phyloP scores from a whole-genome alignment of 2,888 invertebrate genomes.

The Gnatocerus cornutus region DNA sequence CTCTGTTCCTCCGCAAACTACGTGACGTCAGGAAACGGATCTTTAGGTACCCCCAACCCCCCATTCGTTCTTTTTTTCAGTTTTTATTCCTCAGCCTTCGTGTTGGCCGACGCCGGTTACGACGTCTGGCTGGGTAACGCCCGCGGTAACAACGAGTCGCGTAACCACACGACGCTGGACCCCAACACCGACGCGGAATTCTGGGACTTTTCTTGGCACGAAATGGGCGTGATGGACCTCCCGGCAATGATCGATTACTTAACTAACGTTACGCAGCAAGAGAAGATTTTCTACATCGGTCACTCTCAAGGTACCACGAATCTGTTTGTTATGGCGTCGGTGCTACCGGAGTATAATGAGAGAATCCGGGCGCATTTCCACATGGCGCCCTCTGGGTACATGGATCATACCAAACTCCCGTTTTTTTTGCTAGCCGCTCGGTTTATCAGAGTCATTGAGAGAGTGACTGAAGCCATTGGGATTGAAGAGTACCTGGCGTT shows the following conservation, averaged over 20 bases:
- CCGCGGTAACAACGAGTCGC: constrained; percentile 59
- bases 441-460: constrained; percentile 52
- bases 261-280: constrained; percentile 74
- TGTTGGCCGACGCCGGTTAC: constrained; percentile 63
- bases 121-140: constrained; percentile 64
- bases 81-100: no score
- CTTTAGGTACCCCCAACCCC: no score
- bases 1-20: no score
- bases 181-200: constrained; percentile 68
- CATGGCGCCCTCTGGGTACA: constrained; percentile 81
- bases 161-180: constrained; percentile 55
- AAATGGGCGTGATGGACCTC: constrained; percentile 85
- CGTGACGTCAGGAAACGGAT: no score
- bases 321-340: constrained; percentile 80
- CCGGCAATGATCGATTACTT: constrained; percentile 87
- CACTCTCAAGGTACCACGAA: constrained; percentile 86
- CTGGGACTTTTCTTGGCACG: constrained; percentile 81
- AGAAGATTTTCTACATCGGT: constrained; percentile 83
- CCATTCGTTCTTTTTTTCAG: no score
- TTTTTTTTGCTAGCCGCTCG: constrained; percentile 58
- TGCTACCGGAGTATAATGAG: constrained; percentile 77
- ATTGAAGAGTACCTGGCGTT: no score
- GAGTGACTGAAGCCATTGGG: constrained; percentile 68
- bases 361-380: constrained; percentile 80
- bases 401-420: constrained; percentile 71